Percentiles rank a stretch among this genome's conserved stretches.
These are phyloP conservation scores for Lepidurus couesii DNA, from an alignment of 1,140 invertebrate genomes.

Conservation along the genomic window DNA sequence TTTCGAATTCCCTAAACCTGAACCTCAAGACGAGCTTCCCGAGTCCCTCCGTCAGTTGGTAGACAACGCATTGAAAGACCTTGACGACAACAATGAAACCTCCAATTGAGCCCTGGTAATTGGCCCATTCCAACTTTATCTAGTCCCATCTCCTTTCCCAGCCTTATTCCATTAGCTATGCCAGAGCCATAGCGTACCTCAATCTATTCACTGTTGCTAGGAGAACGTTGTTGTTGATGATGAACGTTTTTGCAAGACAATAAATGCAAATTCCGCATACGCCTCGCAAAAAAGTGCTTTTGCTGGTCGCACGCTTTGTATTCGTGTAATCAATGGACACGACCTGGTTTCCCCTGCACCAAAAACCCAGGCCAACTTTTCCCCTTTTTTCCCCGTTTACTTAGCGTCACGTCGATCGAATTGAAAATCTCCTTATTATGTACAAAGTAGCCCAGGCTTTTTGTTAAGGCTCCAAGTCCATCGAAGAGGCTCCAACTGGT, in stretches of 20 bases:
- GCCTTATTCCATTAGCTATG: too few relatives aligned
- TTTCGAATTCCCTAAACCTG: not conserved
- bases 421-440: constrained; percentile 3
- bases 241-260: not conserved
- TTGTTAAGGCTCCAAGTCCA: constrained; percentile 13
- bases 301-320: constrained; percentile 16
- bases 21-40: not conserved
- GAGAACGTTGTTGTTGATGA: not conserved
- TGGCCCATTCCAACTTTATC: not conserved
- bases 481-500: constrained; percentile 13
- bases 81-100: not conserved
- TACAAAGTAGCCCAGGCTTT: constrained; percentile 6
- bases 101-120: not conserved
- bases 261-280: not conserved
- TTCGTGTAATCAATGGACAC: constrained; percentile 15
- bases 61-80: not conserved
- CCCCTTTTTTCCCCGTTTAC: not conserved
- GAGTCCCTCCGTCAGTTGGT: not conserved
- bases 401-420: not conserved
- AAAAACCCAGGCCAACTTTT: constrained; percentile 7
- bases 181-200: too few relatives aligned
- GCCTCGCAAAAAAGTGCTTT: not conserved
- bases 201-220: too few relatives aligned
- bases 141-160: not conserved
- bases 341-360: constrained; percentile 13